Percentiles rank a stretch among this genome's conserved stretches.
These are phyloP conservation scores for Palythoa grandis DNA, from an alignment of 92 coral and sea anemone genomes.

Conservation along the genomic window DNA sequence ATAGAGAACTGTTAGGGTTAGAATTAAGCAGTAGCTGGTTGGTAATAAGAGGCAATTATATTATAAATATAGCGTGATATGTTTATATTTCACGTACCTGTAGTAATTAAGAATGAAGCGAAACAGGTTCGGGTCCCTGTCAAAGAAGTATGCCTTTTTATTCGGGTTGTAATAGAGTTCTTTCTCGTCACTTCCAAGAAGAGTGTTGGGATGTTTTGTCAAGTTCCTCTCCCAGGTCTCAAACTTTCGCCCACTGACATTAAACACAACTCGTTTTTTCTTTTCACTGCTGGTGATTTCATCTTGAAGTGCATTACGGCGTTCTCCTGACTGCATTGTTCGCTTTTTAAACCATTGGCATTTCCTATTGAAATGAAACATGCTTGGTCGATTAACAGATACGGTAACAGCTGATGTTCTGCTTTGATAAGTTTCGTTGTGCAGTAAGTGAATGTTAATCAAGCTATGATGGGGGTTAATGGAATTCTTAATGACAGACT, in stretches of 20 bases:
- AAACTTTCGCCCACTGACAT: constrained; percentile 53
- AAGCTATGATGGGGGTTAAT: background rate
- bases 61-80: background rate
- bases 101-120: constrained; percentile 57
- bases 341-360: constrained; percentile 23
- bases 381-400: background rate
- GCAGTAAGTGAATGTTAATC: background rate
- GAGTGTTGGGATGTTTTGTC: constrained; percentile 49
- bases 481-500: background rate
- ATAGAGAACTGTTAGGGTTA: too few species aligned
- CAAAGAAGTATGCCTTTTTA: constrained; percentile 53
- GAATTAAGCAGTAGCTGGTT: too few species aligned
- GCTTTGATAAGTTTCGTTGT: too few species aligned
- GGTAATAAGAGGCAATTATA: too few species aligned
- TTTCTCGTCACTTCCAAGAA: constrained; percentile 50
- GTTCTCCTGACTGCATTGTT: background rate
- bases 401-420: background rate
- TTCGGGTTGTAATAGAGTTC: constrained; percentile 44
- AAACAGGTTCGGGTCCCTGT: constrained; percentile 61
- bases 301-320: background rate
- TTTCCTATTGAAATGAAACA: constrained; percentile 13
- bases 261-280: constrained; percentile 44
- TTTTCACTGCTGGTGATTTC: background rate
- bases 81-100: constrained; percentile 14
- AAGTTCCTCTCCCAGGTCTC: constrained; percentile 60